A percentile compares a stretch with the other conserved stretches of the same genome.
These are phyloP conservation scores for Polymixis lichenea DNA, from an alignment of 2,888 invertebrate genomes.

Conservation along the genomic window DNA sequence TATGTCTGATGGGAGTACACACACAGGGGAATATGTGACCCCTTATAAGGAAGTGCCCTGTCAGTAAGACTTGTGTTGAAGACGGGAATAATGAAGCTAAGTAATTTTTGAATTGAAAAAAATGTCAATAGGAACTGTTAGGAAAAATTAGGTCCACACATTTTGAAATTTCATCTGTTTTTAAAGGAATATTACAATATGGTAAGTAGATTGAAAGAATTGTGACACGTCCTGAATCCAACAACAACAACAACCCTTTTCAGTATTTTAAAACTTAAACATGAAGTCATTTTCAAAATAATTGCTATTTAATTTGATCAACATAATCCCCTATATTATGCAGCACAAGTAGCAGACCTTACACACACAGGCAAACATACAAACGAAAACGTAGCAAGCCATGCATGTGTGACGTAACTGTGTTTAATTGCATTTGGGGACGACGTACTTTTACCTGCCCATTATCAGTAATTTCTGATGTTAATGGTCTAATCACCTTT, in stretches of 20 bases:
- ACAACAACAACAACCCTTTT: not conserved
- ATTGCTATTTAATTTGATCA: not conserved
- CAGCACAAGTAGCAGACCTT: not conserved
- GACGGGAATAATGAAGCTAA: not conserved
- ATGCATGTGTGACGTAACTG: conserved; percentile 71
- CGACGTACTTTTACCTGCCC: conserved; percentile 53
- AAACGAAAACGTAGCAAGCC: conserved; percentile 24
- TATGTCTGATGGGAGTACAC: not conserved
- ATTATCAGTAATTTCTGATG: conserved; percentile 56
- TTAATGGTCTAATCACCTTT: conserved; percentile 61
- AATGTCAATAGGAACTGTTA: not conserved
- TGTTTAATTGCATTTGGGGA: conserved; percentile 79
- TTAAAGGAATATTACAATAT: not conserved
- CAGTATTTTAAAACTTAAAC: not conserved
- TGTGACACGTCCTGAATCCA: not conserved
- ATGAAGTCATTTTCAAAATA: not conserved
- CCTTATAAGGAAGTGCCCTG: conserved; percentile 50
- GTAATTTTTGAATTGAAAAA: not conserved
- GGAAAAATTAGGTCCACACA: not conserved
- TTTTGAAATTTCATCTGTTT: not conserved
- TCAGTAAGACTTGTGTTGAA: conserved; percentile 22
- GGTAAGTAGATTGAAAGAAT: not conserved
- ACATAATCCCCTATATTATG: not conserved
- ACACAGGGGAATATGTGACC: conserved; percentile 36
- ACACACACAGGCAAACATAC: conserved; percentile 36